Conservation (phyloP, 2,113 vertebrate species). For the Crypturellus undulatus region DNA sequence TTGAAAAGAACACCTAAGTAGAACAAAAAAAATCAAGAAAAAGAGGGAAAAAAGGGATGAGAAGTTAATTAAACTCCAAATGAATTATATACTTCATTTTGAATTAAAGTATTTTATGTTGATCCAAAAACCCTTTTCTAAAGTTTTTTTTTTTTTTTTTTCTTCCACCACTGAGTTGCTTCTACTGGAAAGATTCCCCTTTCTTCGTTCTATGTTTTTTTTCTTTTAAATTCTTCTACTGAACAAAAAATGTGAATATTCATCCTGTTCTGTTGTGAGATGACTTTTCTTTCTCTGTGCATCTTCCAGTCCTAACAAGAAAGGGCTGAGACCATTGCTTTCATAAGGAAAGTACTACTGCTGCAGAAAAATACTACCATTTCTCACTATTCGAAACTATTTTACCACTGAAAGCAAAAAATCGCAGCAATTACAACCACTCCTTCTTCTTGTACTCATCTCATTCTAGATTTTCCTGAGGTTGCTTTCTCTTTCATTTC, state of each 20-base stretch:
- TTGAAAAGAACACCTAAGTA: neutral
- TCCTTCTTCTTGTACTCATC: neutral
- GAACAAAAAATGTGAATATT: slow-evolving; percentile 12
- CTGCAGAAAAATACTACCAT: neutral
- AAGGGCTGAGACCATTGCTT: neutral
- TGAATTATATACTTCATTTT: neutral
- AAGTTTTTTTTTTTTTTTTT: neutral
- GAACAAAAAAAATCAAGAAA: neutral
- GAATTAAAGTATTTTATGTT: neutral
- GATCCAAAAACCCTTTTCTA: neutral
- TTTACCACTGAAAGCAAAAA: neutral
- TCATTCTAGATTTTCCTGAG: neutral
- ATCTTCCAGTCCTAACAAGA: neutral
- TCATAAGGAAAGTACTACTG: neutral
- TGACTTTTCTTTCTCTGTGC: neutral
- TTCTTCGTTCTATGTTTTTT: neutral
- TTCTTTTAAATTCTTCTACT: neutral
- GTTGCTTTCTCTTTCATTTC: neutral
- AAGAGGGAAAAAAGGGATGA: neutral
- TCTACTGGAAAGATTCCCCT: neutral
- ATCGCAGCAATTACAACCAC: neutral
- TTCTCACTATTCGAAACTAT: neutral
- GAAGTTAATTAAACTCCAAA: neutral
- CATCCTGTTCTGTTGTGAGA: neutral
- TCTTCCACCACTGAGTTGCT: neutral